phyloP scores from a whole-genome alignment of 2,113 vertebrate species.

The Alexandromys fortis region DNA sequence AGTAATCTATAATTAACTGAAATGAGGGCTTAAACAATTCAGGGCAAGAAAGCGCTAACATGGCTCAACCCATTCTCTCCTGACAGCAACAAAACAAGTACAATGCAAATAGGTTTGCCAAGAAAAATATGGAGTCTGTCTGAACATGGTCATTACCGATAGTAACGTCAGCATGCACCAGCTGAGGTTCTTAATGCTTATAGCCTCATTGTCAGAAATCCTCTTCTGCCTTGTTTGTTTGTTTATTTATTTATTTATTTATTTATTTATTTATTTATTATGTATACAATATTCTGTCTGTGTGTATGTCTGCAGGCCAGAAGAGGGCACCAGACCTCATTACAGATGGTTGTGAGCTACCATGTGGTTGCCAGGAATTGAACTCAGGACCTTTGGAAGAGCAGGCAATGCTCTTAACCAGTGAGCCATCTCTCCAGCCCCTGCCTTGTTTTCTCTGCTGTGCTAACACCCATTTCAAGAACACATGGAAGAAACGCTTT shows the following conservation, averaged over 20 bases:
- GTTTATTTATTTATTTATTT: too few species aligned
- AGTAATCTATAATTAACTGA: constrained; percentile 77
- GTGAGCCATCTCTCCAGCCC: too few species aligned
- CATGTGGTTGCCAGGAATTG: too few species aligned
- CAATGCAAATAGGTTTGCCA: constrained; percentile 45
- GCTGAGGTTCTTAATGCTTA: background rate
- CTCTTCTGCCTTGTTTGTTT: background rate
- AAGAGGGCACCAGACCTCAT: too few species aligned
- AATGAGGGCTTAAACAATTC: constrained; percentile 76
- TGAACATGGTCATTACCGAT: constrained; percentile 63
- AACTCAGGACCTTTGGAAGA: too few species aligned
- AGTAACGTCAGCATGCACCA: constrained; percentile 39
- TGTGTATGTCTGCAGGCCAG: too few species aligned
- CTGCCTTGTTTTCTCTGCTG: constrained; percentile 27
- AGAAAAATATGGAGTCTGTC: constrained; percentile 41
- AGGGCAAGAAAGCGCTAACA: constrained; percentile 69
- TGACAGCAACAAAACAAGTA: constrained; percentile 61
- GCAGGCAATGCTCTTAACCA: too few species aligned
- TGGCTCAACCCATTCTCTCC: constrained; percentile 71
- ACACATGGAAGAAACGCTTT: background rate
- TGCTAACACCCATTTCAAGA: constrained; percentile 32
- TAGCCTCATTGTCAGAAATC: constrained; percentile 3
- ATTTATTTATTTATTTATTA: too few species aligned
- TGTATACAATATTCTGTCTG: too few species aligned
- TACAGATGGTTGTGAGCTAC: too few species aligned